Evolutionary conservation across 2,797 vertebrate genomes (phyloP), one percentile per base, ranked within the genome.

Genomic region (Melanotaenia parkinsoni): DNA sequence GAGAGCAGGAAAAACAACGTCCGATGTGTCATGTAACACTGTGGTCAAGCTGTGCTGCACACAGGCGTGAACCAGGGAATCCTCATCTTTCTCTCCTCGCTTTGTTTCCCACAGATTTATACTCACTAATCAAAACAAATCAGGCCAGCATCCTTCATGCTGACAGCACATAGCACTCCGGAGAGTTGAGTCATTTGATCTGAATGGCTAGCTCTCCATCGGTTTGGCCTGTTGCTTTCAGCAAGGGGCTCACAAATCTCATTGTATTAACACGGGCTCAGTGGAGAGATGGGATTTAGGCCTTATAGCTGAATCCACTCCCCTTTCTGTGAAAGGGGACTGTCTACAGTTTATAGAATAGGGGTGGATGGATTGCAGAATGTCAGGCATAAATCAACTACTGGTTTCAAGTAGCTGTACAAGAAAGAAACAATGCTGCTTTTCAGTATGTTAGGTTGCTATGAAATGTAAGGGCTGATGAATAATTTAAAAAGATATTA

Each of bases 141-240:
- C 86, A 89, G 82, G 78, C 80, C 54, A 53, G 76, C 81, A 90
- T 92, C 80, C 76, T 83, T 92, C 90, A 90, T 87, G 78, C 56
- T 86, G 90, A 91, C 90, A 89, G 86, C 76, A 38, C 74, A 90
- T 66, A 13, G 83, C 84, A 81, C 87, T 83, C 88, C 16, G 70
- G 92, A 91, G 88, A 81, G 70, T 88, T 84, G 74, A 87, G 86
- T 89, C 82, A 90, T 92, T 90, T 89, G 83, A 90, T 91, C 84
- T 84, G 83, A 86, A 89, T 85, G 88, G 81, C 77, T 74, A 76
- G 71, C 67, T 74, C 70, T 85, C 76, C 78, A 75, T 76, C 2
- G 70, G 62, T 74, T 67, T 76, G 18, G 84, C 74, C 82, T 88
- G 82, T 88, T 83, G 83, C 82, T 74, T 67, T 74, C 74, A 73